These are phyloP conservation scores for Phalacrocorax carbo DNA, from an alignment of 2,113 vertebrate genomes.

Conservation along the genomic window DNA sequence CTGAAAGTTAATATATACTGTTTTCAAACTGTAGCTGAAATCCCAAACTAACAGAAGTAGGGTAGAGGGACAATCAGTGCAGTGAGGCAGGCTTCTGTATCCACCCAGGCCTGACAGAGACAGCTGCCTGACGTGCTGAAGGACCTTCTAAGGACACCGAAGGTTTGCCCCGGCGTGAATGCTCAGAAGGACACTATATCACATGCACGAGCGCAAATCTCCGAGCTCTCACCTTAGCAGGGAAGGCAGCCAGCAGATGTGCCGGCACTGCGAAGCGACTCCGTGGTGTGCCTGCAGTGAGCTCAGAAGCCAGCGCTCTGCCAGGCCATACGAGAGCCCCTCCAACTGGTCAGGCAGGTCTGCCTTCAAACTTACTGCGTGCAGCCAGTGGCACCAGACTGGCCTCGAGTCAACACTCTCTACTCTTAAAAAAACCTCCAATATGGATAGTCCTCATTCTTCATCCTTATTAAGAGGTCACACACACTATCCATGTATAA, in stretches of 20 bases:
- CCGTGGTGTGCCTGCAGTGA: fast-evolving
- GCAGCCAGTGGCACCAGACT: background rate
- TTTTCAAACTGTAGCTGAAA: background rate
- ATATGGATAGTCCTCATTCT: fast-evolving
- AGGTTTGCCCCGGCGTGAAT: background rate
- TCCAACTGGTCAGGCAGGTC: background rate
- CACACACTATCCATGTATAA: background rate
- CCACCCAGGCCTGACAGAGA: background rate
- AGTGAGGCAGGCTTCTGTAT: background rate
- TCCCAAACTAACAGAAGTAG: background rate
- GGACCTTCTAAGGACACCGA: background rate
- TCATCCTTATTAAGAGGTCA: background rate
- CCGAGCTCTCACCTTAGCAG: background rate
- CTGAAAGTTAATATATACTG: background rate
- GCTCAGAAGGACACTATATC: background rate
- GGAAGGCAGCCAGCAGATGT: background rate
- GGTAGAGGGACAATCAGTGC: background rate
- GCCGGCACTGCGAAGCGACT: background rate
- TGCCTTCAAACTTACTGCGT: background rate
- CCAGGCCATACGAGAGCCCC: background rate
- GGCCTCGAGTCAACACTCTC: fast-evolving
- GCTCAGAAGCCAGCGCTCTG: background rate
- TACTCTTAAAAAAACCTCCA: background rate
- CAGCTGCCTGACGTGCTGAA: background rate
- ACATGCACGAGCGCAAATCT: background rate